Evolutionary conservation across 2,113 vertebrate species (phyloP).

Genomic region (Eleginops maclovinus): DNA sequence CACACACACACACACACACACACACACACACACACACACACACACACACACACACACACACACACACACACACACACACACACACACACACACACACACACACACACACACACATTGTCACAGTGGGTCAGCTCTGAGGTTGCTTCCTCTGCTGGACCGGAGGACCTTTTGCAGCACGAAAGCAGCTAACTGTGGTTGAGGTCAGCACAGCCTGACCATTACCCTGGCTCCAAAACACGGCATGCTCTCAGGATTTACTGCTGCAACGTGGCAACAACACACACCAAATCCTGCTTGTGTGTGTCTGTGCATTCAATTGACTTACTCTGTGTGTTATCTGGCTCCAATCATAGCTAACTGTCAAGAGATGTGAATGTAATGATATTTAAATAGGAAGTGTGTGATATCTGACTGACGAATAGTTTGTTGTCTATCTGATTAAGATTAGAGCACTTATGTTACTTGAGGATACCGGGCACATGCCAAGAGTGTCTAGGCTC

Average conservation of each 20-base stretch:
- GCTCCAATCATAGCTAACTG: not conserved
- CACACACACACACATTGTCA: constrained; percentile 18
- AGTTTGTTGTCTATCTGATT: too few species aligned
- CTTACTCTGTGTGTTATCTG: not conserved
- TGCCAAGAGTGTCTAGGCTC: too few species aligned
- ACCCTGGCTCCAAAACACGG: constrained; percentile 65
- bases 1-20: too few species aligned
- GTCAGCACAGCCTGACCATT: constrained; percentile 68
- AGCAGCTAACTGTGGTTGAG: constrained; percentile 67
- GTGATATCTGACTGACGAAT: not conserved
- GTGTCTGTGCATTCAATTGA: not conserved
- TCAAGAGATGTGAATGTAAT: not conserved
- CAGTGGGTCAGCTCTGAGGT: constrained; percentile 40
- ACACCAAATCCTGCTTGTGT: constrained; percentile 19
- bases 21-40: not conserved
- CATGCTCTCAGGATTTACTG: constrained; percentile 40
- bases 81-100: constrained; percentile 6
- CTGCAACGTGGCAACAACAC: constrained; percentile 71
- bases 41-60: not conserved
- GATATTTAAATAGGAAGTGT: not conserved
- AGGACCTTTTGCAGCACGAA: constrained; percentile 39
- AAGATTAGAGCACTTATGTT: too few species aligned
- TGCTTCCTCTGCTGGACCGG: constrained; percentile 28
- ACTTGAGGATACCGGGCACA: too few species aligned
- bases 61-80: not conserved